Percentiles rank a stretch among this genome's conserved stretches.
These are phyloP conservation scores for Mareca penelope DNA, from an alignment of 2,797 vertebrate genomes.

Conservation along the genomic window DNA sequence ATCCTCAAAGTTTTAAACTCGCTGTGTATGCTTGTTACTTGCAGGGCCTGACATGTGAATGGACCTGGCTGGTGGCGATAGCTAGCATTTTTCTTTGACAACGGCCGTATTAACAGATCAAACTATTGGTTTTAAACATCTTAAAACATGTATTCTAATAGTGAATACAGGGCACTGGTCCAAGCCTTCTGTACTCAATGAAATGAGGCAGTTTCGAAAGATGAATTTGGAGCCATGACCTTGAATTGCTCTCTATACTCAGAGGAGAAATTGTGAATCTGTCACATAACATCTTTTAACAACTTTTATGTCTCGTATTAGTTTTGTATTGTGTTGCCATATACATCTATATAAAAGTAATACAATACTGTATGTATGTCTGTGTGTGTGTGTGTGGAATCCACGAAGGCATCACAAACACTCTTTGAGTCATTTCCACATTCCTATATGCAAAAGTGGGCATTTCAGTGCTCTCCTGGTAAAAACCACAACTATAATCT, in stretches of 20 bases:
- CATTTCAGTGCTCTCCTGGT: background rate
- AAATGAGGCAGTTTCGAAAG: slow-evolving; percentile 2
- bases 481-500: background rate
- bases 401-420: slow-evolving; percentile 2
- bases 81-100: background rate
- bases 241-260: background rate
- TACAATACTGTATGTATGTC: background rate
- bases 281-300: background rate
- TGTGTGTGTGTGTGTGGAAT: background rate
- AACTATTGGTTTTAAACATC: background rate
- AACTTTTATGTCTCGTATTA: background rate
- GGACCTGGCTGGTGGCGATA: background rate
- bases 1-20: background rate
- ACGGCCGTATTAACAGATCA: background rate
- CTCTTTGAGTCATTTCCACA: background rate
- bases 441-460: background rate
- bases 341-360: background rate
- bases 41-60: background rate
- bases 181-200: background rate
- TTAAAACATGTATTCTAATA: background rate
- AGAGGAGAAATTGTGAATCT: background rate
- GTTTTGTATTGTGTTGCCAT: background rate
- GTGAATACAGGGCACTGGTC: background rate
- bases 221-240: background rate
- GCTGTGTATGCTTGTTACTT: background rate